Evolutionary conservation across 2,797 vertebrate species (phyloP), one percentile per base, ranked within the genome.

Genomic region (Pterois miles): DNA sequence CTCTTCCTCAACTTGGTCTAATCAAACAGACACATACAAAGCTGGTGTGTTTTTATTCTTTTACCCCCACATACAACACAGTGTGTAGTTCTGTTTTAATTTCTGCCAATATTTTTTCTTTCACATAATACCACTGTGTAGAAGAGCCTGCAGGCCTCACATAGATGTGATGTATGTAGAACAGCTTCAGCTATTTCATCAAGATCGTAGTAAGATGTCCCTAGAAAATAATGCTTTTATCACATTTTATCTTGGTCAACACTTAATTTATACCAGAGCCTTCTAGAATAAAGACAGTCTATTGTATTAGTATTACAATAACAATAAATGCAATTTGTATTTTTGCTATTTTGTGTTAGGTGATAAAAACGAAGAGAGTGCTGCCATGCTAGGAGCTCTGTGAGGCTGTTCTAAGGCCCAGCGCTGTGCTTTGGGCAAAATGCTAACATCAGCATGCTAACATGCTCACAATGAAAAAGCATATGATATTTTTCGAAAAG

Each of bases 1-100:
- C 86, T 89, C 76, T 85, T 63, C 64, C 78, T 82, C 82, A 85
- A 90, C 87, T 84, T 81, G 73, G 72, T 78, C 66, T 76, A 88
- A 89, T 89, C 88, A 90, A 86, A 93, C 71, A 86, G 79, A 89
- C 71, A 74, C 16, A 83, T 33, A 74, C 66, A 82, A 59, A 68
- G 36, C 31, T 48, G 18, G 58, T 74, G 40, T 74, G 22, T 54
- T 74, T 83, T 66, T 74, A 22, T 65, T 18, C 8, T 58, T 50
- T 22, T 36, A 66, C 65, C 12, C 2, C 2, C 20, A 40, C 62
- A 18, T 33, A 23, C n/a, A 40, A 31, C 5, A 60, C 18, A 69
- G 12, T 29, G 23, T 67, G 13, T 54, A 38, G 76, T 74, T 66
- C 68, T 58, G 6, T 54, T 58, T 63, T 67, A 18, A 58, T 73